Base-by-base conservation (phyloP, 2,113 vertebrate species). In the Sorex fumeus region DNA sequence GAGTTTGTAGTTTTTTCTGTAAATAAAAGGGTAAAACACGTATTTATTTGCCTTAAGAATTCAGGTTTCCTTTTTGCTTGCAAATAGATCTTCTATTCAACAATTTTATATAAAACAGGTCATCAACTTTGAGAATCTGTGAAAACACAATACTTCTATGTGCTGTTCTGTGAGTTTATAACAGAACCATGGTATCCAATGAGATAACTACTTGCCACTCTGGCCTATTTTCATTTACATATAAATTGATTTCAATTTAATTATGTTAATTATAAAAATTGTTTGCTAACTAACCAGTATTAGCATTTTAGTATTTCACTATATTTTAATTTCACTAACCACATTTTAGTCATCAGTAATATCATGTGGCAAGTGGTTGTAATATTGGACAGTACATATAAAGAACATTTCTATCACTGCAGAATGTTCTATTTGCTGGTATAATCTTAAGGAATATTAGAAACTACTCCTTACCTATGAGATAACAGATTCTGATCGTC, bases 101-200 rank as follows among this genome's bases (percentile, higher is more conserved):
- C 2, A 30, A 64, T 13, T 84, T 77, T 57, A 76, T 88, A 3
- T 70, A 83, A 95, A 50, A 50, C 10, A 10, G 47, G 47, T 50
- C 88, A 32, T 8, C 78, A 45, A 32, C n/a, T 34, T 21, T 88
- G 77, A 91, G 84, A 93, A 78, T 70, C 8, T 81, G 11, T 93
- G 60, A 43, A 84, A 74, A 32, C 9, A 2, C 28, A 40, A 28
- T 89, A 25, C 7, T 43, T n/a, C 36, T 53, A 53, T 23, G 57
- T 69, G 47, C 47, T 85, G 10, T 78, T 75, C 23, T 85, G 69
- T 90, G 36, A 34, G 28, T 85, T 84, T 77, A 62, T 62, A 40
- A 47, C 47, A 50, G 47, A 50, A 13, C 47, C 10, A 9, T 50
- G 13, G 10, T 50, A 47, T 81, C 72, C 53, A 57, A 57, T 57